Percentiles rank a stretch among this genome's conserved stretches.
These are phyloP conservation scores for Scaptomyza reducta DNA, from an alignment of 2,888 invertebrate genomes.

Conservation along the genomic window DNA sequence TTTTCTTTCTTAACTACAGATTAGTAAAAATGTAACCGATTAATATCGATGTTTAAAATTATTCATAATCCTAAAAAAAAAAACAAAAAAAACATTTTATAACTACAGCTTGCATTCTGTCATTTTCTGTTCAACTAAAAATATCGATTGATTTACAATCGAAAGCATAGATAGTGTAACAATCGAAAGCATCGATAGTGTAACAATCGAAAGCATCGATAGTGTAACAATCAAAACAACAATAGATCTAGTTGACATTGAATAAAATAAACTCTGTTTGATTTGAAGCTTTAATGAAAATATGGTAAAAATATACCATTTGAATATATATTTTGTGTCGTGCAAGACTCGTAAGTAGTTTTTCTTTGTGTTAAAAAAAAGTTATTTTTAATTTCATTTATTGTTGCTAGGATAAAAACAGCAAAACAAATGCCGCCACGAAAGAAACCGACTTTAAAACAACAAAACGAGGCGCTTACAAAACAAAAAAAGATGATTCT, in stretches of 20 bases:
- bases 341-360: neutral
- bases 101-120: too few species aligned
- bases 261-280: neutral
- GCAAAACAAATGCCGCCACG: neutral
- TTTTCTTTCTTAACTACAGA: too few species aligned
- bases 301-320: neutral
- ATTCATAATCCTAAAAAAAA: too few species aligned
- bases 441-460: neutral
- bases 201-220: neutral
- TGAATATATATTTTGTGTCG: neutral
- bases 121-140: too few species aligned
- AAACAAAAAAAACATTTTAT: too few species aligned
- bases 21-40: too few species aligned
- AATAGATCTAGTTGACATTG: neutral
- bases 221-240: neutral
- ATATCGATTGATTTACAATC: too few species aligned
- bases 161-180: neutral
- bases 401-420: neutral
- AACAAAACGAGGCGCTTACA: neutral
- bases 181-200: neutral
- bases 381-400: neutral
- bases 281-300: neutral
- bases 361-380: neutral
- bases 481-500: neutral
- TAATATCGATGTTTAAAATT: too few species aligned